These are phyloP conservation scores for Smithornis capensis DNA, from an alignment of 2,113 vertebrate species.

Conservation along the genomic window DNA sequence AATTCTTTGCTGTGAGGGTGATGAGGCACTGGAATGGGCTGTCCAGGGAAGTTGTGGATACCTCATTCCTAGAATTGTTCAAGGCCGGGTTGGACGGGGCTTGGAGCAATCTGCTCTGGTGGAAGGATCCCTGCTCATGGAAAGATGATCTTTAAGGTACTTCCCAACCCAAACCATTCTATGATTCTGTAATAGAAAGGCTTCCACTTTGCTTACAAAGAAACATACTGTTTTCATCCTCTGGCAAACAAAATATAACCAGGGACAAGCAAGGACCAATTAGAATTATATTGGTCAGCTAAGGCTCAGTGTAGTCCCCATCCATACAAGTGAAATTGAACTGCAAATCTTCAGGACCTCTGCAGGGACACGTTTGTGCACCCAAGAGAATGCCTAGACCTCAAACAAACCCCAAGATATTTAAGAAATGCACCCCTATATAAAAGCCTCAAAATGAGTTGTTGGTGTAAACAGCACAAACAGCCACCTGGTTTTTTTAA, in stretches of 20 bases:
- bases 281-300: not conserved
- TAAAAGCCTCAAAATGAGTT: not conserved
- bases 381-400: not conserved
- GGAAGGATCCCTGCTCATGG: not conserved
- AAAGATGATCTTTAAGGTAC: not conserved
- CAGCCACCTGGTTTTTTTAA: not conserved
- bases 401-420: not conserved
- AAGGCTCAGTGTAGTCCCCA: not conserved
- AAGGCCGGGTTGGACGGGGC: not conserved
- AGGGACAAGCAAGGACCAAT: not conserved
- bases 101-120: not conserved
- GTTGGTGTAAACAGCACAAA: accelerated
- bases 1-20: not conserved
- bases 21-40: not conserved
- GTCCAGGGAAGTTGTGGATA: not conserved
- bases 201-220: not conserved
- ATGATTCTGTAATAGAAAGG: not conserved
- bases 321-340: not conserved
- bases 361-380: not conserved
- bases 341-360: not conserved
- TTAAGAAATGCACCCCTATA: not conserved
- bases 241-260: not conserved
- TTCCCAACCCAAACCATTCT: not conserved
- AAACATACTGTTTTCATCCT: not conserved
- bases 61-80: not conserved